Evolutionary conservation across 2,113 vertebrate species (phyloP), one percentile per base, ranked within the genome.

Genomic region (Hippocampus abdominalis): DNA sequence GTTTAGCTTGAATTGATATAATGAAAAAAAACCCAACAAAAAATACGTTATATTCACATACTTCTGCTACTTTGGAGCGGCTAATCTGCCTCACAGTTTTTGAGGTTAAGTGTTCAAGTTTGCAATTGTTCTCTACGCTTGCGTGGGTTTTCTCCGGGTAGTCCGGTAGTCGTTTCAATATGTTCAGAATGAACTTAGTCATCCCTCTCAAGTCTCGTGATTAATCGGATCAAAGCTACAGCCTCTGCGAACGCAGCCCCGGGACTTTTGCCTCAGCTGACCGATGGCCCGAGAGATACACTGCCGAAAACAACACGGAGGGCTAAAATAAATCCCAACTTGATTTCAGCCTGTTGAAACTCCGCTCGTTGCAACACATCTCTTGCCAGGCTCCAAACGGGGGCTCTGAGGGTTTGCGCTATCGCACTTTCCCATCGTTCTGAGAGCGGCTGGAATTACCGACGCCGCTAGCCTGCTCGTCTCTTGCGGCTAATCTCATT

Each of bases 321-420:
- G 56, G 18, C 63, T 40, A 57, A 64, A 74, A 66, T 68, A 40
- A 81, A 64, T 46, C 51, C 18, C 18, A 54, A 69, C 39, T 66
- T 65, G 1, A 51, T 73, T 64, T 81, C 62, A 39, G 54, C 1
- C 11, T 32, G 11, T 57, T 49, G 70, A 71, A 67, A 62, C 12
- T 53, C 29, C 46, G 12, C 68, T 23, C 21, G 60, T 69, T 68
- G 51, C 66, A 73, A 73, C 70, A 65, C 59, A 75, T 68, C 29
- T 62, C 54, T 36, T 65, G 76, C 76, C 75, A 81, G 69, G 48
- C 12, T 7, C 69, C 63, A 49, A 36, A 56, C 49, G 25, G 39
- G 71, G 64, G 51, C 64, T 39, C 46, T 32, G 46, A 71, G 64
- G 40, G 62, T 63, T 66, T 64, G 16, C 7, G 10, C 64, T 53